These are phyloP conservation scores for Climacteris rufus DNA, from an alignment of 2,113 vertebrate genomes.

Conservation along the genomic window DNA sequence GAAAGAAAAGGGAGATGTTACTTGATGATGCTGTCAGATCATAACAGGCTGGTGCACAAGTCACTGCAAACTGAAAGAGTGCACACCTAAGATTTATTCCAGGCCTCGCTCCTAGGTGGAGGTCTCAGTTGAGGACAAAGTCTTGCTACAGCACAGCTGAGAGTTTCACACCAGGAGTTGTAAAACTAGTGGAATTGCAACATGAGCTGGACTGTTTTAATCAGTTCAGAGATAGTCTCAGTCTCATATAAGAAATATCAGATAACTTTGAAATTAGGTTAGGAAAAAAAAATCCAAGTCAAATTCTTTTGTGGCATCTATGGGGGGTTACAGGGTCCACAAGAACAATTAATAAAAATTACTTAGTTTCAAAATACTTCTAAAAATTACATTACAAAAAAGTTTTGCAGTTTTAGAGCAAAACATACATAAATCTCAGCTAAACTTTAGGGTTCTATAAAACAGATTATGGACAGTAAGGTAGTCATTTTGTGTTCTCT, in stretches of 20 bases:
- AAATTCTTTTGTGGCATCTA: neutral
- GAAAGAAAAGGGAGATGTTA: neutral
- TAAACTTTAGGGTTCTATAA: neutral
- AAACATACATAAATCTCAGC: neutral
- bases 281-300: neutral
- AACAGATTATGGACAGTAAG: neutral
- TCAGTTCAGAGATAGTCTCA: neutral
- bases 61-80: neutral
- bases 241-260: neutral
- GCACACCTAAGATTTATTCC: neutral
- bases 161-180: neutral
- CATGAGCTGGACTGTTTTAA: neutral
- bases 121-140: neutral
- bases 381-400: neutral
- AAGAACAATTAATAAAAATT: neutral
- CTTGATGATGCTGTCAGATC: neutral
- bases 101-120: neutral
- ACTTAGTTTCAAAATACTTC: neutral
- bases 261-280: neutral
- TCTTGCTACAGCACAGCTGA: accelerated
- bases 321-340: neutral
- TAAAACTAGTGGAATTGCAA: neutral
- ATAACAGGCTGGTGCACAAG: neutral
- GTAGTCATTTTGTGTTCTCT: neutral
- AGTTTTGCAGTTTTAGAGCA: neutral